Evolutionary conservation across 1,140 invertebrate species (phyloP).

Genomic region (Ceratoteleas bidentatus): DNA sequence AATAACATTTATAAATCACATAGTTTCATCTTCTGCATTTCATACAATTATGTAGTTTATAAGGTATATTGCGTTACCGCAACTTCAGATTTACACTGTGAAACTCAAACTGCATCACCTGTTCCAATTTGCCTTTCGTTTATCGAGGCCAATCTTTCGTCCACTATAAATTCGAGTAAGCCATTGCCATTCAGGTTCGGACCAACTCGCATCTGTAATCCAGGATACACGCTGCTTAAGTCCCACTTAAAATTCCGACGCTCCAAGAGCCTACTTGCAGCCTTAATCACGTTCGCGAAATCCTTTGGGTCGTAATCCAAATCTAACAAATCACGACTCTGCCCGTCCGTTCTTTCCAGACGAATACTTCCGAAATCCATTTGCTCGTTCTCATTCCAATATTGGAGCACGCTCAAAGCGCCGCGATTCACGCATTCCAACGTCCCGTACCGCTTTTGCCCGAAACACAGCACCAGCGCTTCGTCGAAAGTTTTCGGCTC

Average conservation of each 20-base stretch:
- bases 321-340: constrained; percentile 74
- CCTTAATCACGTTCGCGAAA: constrained; percentile 86
- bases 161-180: constrained; percentile 87
- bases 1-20: too few relatives aligned
- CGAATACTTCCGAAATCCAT: constrained; percentile 82
- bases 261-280: constrained; percentile 86
- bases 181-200: constrained; percentile 84
- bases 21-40: too few relatives aligned
- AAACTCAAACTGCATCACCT: constrained; percentile 65
- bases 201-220: constrained; percentile 86
- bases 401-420: constrained; percentile 84
- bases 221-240: constrained; percentile 86
- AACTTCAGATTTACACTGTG: not conserved
- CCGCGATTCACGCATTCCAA: constrained; percentile 86
- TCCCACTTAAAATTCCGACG: constrained; percentile 88
- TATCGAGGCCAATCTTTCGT: constrained; percentile 79
- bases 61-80: not conserved
- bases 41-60: too few relatives aligned
- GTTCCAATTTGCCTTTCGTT: constrained; percentile 74
- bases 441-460: constrained; percentile 68
- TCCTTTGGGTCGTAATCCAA: constrained; percentile 87
- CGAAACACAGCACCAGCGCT: constrained; percentile 68
- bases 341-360: constrained; percentile 72
- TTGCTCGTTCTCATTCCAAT: constrained; percentile 84
- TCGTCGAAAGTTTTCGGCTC: constrained; percentile 67